Evolutionary conservation across 2,113 vertebrate species (phyloP), one percentile per base, ranked within the genome.

Genomic region (Redunca redunca): DNA sequence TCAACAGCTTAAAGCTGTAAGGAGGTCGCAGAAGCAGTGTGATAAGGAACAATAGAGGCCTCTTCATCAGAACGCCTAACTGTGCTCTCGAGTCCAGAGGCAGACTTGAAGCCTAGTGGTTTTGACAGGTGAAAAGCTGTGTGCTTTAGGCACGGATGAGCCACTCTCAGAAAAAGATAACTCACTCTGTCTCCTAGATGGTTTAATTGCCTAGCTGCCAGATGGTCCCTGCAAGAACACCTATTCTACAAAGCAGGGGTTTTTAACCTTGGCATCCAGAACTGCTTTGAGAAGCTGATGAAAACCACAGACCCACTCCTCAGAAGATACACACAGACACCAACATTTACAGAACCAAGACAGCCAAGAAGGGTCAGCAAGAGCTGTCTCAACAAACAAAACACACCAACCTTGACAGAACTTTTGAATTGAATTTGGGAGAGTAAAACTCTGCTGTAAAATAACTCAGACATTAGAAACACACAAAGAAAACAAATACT

Each of bases 71-170:
- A 33, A 48, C 1, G 5, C 26, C 53, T 77, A 5, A 50, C 78
- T 36, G 28, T 25, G 80, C 52, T 82, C 36, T 33, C 0, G 0
- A n/a, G 46, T 33, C 83, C 4, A 17, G 46, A 5, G 50, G n/a
- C 52, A 23, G 55, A 48, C 60, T 89, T 95, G 96, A 94, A 91
- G 85, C 40, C 77, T 78, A 83, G 53, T 93, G 93, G 60, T 81
- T 94, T 36, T 89, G 91, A 95, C 91, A 97, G 97, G 95, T 86
- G 78, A 92, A 94, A 78, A 95, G 48, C 97, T 93, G 30, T 87
- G 93, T 46, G 14, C 21, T 60, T 95, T 91, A 96, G 91, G 95
- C 95, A 89, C 1, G 26, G 89, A 50, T 78, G 78, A 92, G 50
- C 53, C 88, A 58, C 50, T 91, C 93, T 77, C 95, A 97, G 93